Evolutionary conservation across 1,140 invertebrate species (phyloP).

Genomic region (Heliconius hewitsoni): DNA sequence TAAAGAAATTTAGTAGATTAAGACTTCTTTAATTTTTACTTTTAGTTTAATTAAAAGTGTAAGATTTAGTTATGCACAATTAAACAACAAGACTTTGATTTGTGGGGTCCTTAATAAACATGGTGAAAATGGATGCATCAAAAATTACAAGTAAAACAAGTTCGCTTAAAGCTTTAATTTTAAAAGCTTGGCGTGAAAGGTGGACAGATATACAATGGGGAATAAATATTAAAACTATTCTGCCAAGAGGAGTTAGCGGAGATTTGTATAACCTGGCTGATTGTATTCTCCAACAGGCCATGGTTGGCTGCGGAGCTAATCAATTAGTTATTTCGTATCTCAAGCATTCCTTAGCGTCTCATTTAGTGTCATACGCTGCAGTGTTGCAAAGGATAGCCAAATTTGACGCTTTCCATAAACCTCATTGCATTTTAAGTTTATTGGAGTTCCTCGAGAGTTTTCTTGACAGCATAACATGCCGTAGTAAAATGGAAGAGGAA

Average conservation of each 20-base stretch:
- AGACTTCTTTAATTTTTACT: neutral
- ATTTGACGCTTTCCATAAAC: constrained; percentile 93
- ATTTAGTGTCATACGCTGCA: constrained; percentile 94
- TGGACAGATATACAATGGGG: constrained; percentile 98
- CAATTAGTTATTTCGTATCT: constrained; percentile 94
- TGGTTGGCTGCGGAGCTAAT: constrained; percentile 95
- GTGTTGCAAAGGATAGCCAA: constrained; percentile 93
- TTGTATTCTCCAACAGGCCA: constrained; percentile 95
- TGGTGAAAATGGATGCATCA: constrained; percentile 83
- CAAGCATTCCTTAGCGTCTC: constrained; percentile 94
- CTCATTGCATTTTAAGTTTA: constrained; percentile 92
- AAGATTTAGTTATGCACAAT: neutral
- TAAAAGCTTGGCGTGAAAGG: constrained; percentile 95
- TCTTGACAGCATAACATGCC: constrained; percentile 84
- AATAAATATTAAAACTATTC: constrained; percentile 94
- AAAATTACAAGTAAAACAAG: constrained; percentile 92
- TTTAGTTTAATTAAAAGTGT: neutral
- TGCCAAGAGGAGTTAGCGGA: constrained; percentile 92
- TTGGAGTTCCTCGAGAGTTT: constrained; percentile 93
- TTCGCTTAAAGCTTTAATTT: constrained; percentile 90
- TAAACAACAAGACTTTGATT: neutral
- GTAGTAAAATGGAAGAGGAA: constrained; percentile 91
- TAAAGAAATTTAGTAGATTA: neutral
- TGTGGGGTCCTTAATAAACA: constrained; percentile 20
- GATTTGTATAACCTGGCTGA: constrained; percentile 96